Evolutionary conservation across 2,888 invertebrate species (phyloP).

Genomic region (Ptychoptera contaminata): DNA sequence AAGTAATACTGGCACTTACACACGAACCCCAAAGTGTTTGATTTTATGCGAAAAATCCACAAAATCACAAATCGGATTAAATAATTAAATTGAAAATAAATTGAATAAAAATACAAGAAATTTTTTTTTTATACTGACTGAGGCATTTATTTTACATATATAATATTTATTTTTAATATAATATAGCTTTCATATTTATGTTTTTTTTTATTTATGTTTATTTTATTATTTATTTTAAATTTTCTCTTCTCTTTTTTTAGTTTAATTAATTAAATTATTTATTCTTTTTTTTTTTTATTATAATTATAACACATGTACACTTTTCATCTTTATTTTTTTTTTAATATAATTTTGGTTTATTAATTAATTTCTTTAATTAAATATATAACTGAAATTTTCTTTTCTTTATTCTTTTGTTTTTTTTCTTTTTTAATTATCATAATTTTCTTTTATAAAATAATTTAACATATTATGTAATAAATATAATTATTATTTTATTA

Average conservation of each 20-base stretch:
- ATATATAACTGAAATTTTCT: background rate
- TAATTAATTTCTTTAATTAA: constrained; percentile 3
- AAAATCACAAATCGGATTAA: background rate
- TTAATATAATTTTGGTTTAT: constrained; percentile 14
- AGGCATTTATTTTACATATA: constrained; percentile 29
- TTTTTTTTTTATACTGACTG: constrained; percentile 30
- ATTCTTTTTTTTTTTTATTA: background rate
- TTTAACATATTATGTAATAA: too few relatives aligned
- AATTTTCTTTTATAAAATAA: too few relatives aligned
- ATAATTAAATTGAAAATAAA: background rate
- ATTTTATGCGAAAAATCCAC: too few relatives aligned
- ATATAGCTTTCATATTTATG: constrained; percentile 6
- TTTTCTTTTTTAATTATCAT: background rate
- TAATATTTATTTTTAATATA: constrained; percentile 10
- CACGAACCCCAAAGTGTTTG: too few relatives aligned
- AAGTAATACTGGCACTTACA: too few relatives aligned
- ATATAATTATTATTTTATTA: too few relatives aligned
- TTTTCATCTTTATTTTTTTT: constrained; percentile 18
- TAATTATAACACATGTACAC: constrained; percentile 5
- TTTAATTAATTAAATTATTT: too few relatives aligned
- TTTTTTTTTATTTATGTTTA: constrained; percentile 3
- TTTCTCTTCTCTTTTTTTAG: too few relatives aligned
- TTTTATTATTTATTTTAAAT: too few relatives aligned
- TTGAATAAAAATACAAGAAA: constrained; percentile 4
- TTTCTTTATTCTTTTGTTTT: background rate